A percentile compares a stretch with the other conserved stretches of the same genome.
phyloP scores from a whole-genome alignment of 2,797 vertebrate species.

The Bradypus variegatus region DNA sequence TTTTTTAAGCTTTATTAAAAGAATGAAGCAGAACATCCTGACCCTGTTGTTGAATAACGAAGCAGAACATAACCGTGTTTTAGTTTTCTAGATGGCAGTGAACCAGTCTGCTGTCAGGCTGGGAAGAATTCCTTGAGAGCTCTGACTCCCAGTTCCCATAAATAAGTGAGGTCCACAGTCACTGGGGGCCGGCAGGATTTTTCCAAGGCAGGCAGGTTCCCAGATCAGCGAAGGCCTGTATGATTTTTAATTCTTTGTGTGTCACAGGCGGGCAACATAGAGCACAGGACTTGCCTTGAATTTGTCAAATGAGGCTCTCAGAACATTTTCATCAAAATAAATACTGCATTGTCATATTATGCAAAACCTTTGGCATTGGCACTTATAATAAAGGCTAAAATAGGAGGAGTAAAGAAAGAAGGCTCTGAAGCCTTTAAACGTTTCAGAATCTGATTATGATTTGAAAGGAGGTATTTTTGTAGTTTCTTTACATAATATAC shows the following conservation, averaged over 20 bases:
- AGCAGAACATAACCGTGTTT: not conserved
- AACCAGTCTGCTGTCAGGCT: not conserved
- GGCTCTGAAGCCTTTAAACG: not conserved
- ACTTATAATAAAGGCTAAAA: constrained; percentile 33
- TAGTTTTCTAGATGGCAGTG: not conserved
- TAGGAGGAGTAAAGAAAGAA: not conserved
- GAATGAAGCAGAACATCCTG: not conserved
- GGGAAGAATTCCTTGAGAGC: constrained; percentile 33
- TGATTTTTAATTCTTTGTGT: not conserved
- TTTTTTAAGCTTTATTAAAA: not conserved
- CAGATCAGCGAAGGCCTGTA: not conserved
- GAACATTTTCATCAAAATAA: constrained; percentile 14
- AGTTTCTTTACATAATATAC: not conserved
- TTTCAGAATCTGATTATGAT: not conserved
- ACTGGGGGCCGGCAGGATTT: not conserved
- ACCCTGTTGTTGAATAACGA: not conserved
- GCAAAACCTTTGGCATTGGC: not conserved
- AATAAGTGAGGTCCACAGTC: not conserved
- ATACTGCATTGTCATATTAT: not conserved
- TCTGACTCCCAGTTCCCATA: constrained; percentile 14
- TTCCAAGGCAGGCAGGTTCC: not conserved
- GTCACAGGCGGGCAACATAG: not conserved
- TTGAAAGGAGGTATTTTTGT: not conserved
- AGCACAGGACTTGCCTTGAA: not conserved
- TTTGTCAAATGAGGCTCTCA: not conserved